Evolutionary conservation across 2,113 vertebrate species (phyloP).

Genomic region (Corythornis vintsioides): DNA sequence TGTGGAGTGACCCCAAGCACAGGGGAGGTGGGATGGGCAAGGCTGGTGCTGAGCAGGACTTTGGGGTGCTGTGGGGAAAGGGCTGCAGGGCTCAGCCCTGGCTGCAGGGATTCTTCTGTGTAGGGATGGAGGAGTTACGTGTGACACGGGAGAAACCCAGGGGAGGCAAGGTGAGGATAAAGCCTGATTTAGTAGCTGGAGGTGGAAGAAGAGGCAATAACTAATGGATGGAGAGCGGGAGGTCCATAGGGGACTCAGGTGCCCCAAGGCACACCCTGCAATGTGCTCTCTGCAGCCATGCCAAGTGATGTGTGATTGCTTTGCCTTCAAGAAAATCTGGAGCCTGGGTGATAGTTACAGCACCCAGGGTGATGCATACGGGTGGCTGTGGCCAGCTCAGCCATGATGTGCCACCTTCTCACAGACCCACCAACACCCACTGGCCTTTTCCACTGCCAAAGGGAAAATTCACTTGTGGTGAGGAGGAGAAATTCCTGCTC

Average conservation of each 20-base stretch:
- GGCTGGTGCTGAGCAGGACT: accelerated
- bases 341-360: accelerated
- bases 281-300: accelerated
- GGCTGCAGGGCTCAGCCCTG: background rate
- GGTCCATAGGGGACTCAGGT: too few relatives aligned
- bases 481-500: background rate
- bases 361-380: background rate
- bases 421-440: background rate
- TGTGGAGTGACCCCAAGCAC: accelerated
- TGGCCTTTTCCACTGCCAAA: background rate
- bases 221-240: background rate
- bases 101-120: too few relatives aligned
- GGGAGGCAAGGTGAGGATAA: background rate
- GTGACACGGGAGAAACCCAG: background rate
- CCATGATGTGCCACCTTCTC: background rate
- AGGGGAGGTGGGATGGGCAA: background rate
- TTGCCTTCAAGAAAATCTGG: background rate
- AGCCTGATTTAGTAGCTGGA: background rate
- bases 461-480: background rate
- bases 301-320: background rate
- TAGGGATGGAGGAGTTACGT: accelerated
- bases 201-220: background rate
- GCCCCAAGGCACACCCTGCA: too few relatives aligned
- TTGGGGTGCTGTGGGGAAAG: background rate
- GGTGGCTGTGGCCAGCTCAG: background rate